Base-by-base conservation (phyloP, 35 echinoderm and acorn worm genomes). In the Eucidaris tribuloides region DNA sequence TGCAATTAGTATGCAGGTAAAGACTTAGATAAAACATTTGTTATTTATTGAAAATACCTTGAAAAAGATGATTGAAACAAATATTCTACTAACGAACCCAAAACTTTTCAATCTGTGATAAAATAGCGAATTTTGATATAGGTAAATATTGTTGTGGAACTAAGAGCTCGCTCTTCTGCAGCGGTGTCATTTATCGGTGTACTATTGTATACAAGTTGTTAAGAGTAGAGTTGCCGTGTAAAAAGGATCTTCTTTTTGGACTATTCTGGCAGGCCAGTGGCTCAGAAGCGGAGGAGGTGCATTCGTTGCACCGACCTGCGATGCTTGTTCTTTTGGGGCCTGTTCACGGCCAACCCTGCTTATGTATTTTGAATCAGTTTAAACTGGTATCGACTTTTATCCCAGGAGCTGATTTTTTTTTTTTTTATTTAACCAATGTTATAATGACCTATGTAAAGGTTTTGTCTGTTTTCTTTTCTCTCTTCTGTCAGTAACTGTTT, bases 21-120 rank as follows among this genome's bases (percentile, higher is more conserved):
- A 40, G 68, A 74, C 41, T 43, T 74, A 74, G 68, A 43, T 43
- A 44, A 74, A 74, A 74, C 36, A 74, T 74, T 74, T 74, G 68
- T 74, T 74, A 74, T 74, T 74, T 74, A 74, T 74, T 74, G 68
- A 74, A n/a, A 74, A 74, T 74, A 74, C 68, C 68, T 74, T 74
- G 68, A 74, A 44, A 74, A 40, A 74, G 44, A 74, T 74, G 68
- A 74, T 74, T 74, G 68, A 44, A 44, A 74, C 7, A 74, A 74
- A 74, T 74, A 74, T 74, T 74, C 68, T 52, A 52, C 48, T 74
- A 74, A 74, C 40, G 25, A 68, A 74, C 68, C 68, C 68, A 33
- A 74, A 52, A 74, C 68, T 74, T 74, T 44, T 74, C 68, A 74
- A 74, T 74, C 68, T 74, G 37, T 74, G n/a, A n/a, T 74, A 27